phyloP scores from a whole-genome alignment of 53 echinoderm and acorn worm genomes.

The Mesocentrotus franciscanus region DNA sequence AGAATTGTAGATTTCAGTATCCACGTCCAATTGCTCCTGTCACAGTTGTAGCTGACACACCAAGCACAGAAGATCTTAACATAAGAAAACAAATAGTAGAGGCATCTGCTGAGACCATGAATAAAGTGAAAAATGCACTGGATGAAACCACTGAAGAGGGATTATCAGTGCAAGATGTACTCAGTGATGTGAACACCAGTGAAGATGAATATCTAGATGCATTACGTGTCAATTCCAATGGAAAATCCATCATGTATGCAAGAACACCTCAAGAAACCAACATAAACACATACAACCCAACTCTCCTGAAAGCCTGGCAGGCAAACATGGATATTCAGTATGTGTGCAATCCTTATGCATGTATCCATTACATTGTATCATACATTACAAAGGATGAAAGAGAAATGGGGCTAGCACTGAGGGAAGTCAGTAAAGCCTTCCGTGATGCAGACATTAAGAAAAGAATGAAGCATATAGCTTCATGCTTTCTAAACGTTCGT shows the following conservation, averaged over 20 bases:
- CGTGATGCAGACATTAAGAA: constrained; percentile 30
- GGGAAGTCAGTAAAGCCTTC: constrained; percentile 41
- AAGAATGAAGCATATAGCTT: constrained; percentile 58
- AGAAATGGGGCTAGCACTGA: constrained; percentile 66
- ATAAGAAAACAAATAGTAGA: neutral
- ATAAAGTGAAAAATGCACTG: neutral
- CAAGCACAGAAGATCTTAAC: neutral
- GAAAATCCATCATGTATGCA: no score
- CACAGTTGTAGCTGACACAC: constrained; percentile 53
- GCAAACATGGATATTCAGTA: constrained; percentile 76
- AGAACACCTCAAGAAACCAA: no score
- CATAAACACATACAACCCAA: no score
- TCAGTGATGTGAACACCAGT: neutral
- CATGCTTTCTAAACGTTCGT: constrained; percentile 51
- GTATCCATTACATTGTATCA: constrained; percentile 67
- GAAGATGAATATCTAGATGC: no score
- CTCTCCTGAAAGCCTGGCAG: constrained; percentile 63
- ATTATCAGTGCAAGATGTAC: neutral
- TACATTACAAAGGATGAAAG: constrained; percentile 75
- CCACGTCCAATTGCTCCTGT: constrained; percentile 53
- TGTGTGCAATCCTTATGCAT: constrained; percentile 70
- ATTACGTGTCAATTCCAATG: no score
- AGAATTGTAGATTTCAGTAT: constrained; percentile 63
- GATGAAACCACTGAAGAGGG: neutral
- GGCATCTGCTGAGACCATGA: neutral